phyloP scores from a whole-genome alignment of 2,113 vertebrate species.

The Pteruthius melanotis region DNA sequence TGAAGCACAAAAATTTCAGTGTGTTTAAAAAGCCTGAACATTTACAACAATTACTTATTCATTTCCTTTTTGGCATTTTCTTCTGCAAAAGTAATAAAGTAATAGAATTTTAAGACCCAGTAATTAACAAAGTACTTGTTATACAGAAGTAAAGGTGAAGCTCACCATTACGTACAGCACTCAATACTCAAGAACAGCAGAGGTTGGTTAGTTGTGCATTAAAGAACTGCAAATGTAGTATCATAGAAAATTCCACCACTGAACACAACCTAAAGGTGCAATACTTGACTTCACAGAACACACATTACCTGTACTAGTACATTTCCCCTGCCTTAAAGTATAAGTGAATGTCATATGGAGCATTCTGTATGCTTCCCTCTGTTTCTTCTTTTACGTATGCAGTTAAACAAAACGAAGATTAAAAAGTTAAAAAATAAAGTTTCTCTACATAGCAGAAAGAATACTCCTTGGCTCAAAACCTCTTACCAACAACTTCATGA shows the following conservation, averaged over 20 bases:
- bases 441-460: neutral
- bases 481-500: neutral
- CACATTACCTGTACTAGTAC: neutral
- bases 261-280: neutral
- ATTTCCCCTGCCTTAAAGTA: neutral
- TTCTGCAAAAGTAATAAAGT: neutral
- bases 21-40: neutral
- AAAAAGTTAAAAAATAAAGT: no score
- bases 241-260: neutral
- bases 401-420: neutral
- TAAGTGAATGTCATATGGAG: neutral
- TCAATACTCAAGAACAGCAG: neutral
- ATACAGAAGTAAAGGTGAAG: neutral
- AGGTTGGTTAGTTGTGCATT: neutral
- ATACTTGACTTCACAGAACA: neutral
- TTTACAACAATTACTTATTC: neutral
- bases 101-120: neutral
- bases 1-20: neutral
- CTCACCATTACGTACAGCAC: neutral
- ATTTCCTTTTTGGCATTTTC: neutral
- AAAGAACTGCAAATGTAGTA: neutral
- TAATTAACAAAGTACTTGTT: neutral
- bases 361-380: neutral
- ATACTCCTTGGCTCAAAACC: neutral
- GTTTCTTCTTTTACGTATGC: neutral